phyloP scores from a whole-genome alignment of 2,113 vertebrate species.

The Rattus rattus region DNA sequence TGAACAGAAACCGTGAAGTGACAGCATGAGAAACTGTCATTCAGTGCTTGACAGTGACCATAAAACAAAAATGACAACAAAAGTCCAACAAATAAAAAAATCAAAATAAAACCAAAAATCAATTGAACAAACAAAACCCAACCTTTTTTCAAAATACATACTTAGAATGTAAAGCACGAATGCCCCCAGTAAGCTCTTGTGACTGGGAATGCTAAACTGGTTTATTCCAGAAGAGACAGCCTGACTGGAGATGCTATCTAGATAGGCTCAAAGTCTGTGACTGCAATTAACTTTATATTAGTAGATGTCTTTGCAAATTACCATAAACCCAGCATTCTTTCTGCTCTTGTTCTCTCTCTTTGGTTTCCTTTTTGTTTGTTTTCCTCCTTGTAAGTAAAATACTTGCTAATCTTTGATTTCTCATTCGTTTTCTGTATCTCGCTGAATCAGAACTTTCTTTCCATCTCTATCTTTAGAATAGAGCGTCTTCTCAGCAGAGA shows the following conservation, averaged over 20 bases:
- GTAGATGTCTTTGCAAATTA: background rate
- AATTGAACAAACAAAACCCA: background rate
- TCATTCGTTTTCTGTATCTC: background rate
- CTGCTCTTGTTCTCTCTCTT: background rate
- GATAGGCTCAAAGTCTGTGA: background rate
- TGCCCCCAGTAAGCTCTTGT: background rate
- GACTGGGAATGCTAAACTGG: background rate
- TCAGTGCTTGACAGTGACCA: background rate
- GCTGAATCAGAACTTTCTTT: background rate
- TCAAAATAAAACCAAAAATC: background rate
- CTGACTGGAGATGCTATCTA: background rate
- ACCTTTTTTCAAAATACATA: background rate
- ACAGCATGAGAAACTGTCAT: background rate
- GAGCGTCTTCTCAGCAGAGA: constrained; percentile 14
- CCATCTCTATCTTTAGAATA: background rate
- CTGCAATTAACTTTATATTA: background rate
- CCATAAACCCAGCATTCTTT: background rate
- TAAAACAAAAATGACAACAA: background rate
- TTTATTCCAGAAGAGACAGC: background rate
- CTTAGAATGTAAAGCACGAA: background rate
- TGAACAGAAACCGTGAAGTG: background rate
- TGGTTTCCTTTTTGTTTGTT: background rate
- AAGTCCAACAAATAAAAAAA: background rate
- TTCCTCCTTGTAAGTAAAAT: background rate
- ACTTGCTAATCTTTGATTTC: background rate